phyloP scores from a whole-genome alignment of 2,888 invertebrate genomes.

The Trachelus iudaicus region DNA sequence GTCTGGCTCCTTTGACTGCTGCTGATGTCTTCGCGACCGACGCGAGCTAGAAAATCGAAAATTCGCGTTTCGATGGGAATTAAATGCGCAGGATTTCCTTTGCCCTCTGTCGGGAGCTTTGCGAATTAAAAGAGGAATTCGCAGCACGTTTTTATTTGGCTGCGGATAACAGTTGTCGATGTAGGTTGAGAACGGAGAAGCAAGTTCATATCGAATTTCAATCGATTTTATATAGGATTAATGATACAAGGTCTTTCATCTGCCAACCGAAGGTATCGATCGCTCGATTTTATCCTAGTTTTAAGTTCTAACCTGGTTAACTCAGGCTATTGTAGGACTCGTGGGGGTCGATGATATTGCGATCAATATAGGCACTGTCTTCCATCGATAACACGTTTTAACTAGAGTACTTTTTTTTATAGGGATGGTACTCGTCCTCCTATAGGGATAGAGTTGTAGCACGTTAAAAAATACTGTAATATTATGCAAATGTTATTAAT shows the following conservation, averaged over 20 bases:
- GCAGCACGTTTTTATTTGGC: conserved; percentile 4
- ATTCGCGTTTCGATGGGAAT: conserved; percentile 28
- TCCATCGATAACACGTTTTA: not conserved
- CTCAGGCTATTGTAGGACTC: too few species aligned
- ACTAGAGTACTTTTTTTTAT: not conserved
- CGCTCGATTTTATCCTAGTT: not conserved
- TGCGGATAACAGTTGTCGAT: not conserved
- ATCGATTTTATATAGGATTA: not conserved
- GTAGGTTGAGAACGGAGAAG: not conserved
- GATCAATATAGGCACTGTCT: not conserved
- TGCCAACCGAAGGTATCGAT: not conserved
- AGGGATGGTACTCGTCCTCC: not conserved
- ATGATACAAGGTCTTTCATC: not conserved
- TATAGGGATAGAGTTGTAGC: not conserved
- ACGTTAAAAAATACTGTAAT: conserved; percentile 60
- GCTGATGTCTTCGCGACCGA: not conserved
- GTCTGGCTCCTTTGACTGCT: not conserved
- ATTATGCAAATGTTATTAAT: conserved; percentile 61
- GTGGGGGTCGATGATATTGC: not conserved
- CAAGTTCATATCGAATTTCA: conserved; percentile 30
- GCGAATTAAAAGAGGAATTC: conserved; percentile 15
- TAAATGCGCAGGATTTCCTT: conserved; percentile 25
- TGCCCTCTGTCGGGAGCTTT: conserved; percentile 10
- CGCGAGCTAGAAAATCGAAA: conserved; percentile 11
- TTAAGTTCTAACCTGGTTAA: not conserved